Evolutionary conservation across 2,113 vertebrate species (phyloP), one percentile per base, ranked within the genome.

Genomic region (Lepus americanus): DNA sequence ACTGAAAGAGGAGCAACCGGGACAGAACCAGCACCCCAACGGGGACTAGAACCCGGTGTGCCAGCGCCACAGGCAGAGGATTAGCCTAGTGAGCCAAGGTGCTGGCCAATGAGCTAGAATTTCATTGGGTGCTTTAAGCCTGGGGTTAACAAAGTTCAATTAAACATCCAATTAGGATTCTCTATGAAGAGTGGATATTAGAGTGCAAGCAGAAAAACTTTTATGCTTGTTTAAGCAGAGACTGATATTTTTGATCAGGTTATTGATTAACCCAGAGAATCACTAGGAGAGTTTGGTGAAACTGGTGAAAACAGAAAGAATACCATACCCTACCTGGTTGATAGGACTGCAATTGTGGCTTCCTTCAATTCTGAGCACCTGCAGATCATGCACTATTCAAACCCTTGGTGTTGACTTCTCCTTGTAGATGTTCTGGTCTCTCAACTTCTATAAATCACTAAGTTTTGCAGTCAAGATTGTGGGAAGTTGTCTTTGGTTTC

Each of bases 111-210:
- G 6, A 6, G 6, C 44, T 44, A 7, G 44, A 6, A 82, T 67
- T 81, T 13, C 49, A 20, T 2, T 23, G 22, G 4, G 19, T 55
- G 23, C 3, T 25, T 61, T 49, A 63, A 86, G 63, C 7, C 10
- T 85, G 20, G 2, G 2, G 25, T 4, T 16, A 23, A 53, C 12
- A 49, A 13, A 3, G 25, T 66, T n/a, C 29, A 16, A 76, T n/a
- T 69, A 29, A 1, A 33, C 0, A 7, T 1, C 10, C 1, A 12
- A 8, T 66, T 7, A 11, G 6, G 4, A 5, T 73, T 36, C n/a
- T 78, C 25, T 87, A 8, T 59, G 63, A 53, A 76, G 55, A 61
- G 80, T 27, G 10, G 22, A 49, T 63, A 33, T 23, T 2, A 81
- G 4, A 70, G 33, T 44, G 3, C 20, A 16, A 69, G 6, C 31